Base-by-base conservation (phyloP, 1,140 invertebrate species). In the Patella vulgata region DNA sequence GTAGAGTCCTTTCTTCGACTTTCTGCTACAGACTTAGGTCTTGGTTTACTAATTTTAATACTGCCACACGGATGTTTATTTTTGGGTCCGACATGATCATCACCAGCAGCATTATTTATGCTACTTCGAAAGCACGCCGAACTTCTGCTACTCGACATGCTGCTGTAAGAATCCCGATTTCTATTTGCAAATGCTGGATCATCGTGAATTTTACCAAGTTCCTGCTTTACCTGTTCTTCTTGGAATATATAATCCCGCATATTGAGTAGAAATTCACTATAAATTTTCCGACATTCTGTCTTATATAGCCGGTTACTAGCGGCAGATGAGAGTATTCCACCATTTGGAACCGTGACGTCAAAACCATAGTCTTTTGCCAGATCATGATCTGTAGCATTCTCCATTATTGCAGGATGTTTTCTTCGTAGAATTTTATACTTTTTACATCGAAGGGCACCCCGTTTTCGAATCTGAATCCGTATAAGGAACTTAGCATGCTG, bases 301-400 rank as follows among this genome's bases (percentile, higher is more conserved):
- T 59, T 58, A 39, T 66, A 66, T 40, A 52, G 47, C 28, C 57
- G 47, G 27, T 66, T 56, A 47, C 53, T 66, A 28, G 57, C 48
- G 3, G 56, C 63, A 48, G 63, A 66, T 46, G 63, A 36, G 19
- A 59, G 56, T 6, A 66, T 25, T 25, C 63, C 63, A 1, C 63
- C 63, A 33, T 59, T 42, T 23, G 63, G 57, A 28, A 59, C 63
- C 17, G 63, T 66, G 50, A 66, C 59, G 51, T 66, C 63, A 30
- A 66, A 43, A 2, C 63, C 63, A 42, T 54, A 66, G 33, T 59
- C 56, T 28, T 42, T 51, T 31, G 63, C 52, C 42, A 59, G 33
- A 27, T 64, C 55, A n/a, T n/a, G n/a, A n/a, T n/a, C n/a, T n/a
- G n/a, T n/a, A n/a, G n/a, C n/a, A n/a, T n/a, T n/a, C n/a, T n/a